These are phyloP conservation scores for Orius insidiosus DNA, from an alignment of 1,140 invertebrate species.

Conservation along the genomic window DNA sequence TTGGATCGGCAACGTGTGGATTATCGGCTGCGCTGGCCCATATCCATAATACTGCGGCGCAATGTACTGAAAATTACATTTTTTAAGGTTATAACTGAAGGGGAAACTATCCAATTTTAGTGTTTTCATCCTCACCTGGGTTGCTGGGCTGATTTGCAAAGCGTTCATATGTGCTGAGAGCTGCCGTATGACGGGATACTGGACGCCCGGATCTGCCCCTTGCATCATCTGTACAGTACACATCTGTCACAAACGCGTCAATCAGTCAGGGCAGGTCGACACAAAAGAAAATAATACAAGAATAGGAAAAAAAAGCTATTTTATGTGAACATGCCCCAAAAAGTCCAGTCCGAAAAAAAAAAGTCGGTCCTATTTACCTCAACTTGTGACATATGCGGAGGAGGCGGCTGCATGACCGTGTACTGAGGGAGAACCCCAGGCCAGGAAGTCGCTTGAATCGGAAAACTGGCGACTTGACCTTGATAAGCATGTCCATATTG, in stretches of 20 bases:
- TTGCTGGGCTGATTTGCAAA: slow-evolving; percentile 14
- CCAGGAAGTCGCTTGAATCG: slow-evolving; percentile 36
- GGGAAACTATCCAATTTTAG: too few species aligned
- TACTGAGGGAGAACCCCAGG: slow-evolving; percentile 32
- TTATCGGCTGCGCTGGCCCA: slow-evolving; percentile 46
- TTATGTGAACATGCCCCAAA: slow-evolving; percentile 7
- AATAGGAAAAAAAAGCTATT: slow-evolving; percentile 21
- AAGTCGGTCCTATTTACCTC: slow-evolving; percentile 25
- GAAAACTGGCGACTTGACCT: slow-evolving; percentile 43
- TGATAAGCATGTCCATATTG: slow-evolving; percentile 33
- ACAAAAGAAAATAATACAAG: slow-evolving; percentile 28
- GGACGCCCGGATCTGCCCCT: slow-evolving; percentile 32
- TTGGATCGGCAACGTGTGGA: slow-evolving; percentile 39
- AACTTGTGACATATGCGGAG: slow-evolving; percentile 33
- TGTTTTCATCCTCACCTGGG: slow-evolving; percentile 19
- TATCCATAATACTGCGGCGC: slow-evolving; percentile 43
- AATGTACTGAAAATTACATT: slow-evolving; percentile 39
- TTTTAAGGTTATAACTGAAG: too few species aligned
- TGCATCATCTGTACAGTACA: slow-evolving; percentile 28
- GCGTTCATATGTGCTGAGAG: slow-evolving; percentile 16
- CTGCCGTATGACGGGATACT: slow-evolving; percentile 14
- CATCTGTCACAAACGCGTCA: slow-evolving; percentile 33
- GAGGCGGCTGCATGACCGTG: slow-evolving; percentile 34
- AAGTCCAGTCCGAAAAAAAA: neutral
- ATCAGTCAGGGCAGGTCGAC: slow-evolving; percentile 34